A percentile compares a stretch with the other conserved stretches of the same genome.
Conservation (phyloP, 2,888 invertebrate genomes). For the Uloborus plumipes region DNA sequence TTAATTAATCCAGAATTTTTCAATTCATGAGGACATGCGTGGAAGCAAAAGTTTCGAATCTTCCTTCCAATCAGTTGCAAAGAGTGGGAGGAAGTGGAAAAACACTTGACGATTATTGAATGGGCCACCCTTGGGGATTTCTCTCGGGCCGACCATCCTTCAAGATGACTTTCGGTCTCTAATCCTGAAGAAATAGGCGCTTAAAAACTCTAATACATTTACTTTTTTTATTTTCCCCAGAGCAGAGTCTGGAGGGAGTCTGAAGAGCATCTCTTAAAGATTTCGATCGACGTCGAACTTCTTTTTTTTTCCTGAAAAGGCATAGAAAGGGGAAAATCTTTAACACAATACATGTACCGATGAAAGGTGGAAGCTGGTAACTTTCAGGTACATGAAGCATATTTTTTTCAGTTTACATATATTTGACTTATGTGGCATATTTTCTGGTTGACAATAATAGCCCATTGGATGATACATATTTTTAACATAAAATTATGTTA, state of each 20-base stretch:
- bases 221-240: slow-evolving; percentile 1
- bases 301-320: no score
- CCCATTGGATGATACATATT: no score
- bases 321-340: no score
- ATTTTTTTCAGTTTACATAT: no score
- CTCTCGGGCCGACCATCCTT: slow-evolving; percentile 21
- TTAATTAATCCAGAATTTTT: slow-evolving; percentile 15
- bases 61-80: neutral
- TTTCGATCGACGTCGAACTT: slow-evolving; percentile 14
- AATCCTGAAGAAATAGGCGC: slow-evolving; percentile 54
- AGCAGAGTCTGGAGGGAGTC: neutral
- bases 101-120: slow-evolving; percentile 54
- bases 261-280: slow-evolving; percentile 36
- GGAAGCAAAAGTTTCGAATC: slow-evolving; percentile 8
- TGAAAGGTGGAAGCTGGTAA: no score
- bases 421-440: no score
- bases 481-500: no score
- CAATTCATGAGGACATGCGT: neutral
- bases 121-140: slow-evolving; percentile 28
- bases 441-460: no score
- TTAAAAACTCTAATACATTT: slow-evolving; percentile 51
- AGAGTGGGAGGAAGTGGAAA: neutral
- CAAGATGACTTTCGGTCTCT: slow-evolving; percentile 29
- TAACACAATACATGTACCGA: no score
- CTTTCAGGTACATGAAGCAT: no score